Evolutionary conservation across 2,797 vertebrate species (phyloP).

Genomic region (Myotis findleyi): DNA sequence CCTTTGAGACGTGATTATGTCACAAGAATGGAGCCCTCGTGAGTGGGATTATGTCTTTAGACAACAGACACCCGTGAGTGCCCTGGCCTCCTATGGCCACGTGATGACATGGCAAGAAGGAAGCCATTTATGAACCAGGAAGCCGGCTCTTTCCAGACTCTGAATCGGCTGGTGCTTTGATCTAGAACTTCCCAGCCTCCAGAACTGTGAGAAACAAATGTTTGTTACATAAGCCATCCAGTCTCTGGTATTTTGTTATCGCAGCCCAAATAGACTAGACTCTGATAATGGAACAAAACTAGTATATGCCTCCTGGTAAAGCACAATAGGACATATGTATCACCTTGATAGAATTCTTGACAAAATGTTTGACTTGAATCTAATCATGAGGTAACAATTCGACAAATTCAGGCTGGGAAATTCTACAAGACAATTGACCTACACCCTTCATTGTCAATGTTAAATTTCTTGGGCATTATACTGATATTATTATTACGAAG

Average conservation of each 20-base stretch:
- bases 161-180: not conserved
- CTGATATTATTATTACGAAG: not conserved
- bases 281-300: not conserved
- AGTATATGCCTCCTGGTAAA: not conserved
- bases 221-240: not conserved
- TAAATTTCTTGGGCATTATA: not conserved
- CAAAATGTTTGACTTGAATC: conserved; percentile 1
- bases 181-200: not conserved
- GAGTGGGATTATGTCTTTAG: not conserved
- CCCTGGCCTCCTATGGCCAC: not conserved
- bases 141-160: not conserved
- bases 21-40: not conserved
- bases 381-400: not conserved
- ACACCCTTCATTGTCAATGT: not conserved
- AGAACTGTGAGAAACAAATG: not conserved
- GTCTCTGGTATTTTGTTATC: not conserved
- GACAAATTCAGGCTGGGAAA: conserved; percentile 27
- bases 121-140: not conserved
- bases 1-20: not conserved
- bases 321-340: not conserved
- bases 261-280: not conserved
- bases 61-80: not conserved
- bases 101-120: not conserved
- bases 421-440: not conserved
- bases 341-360: not conserved